Base-by-base conservation (phyloP, 53 echinoderm and acorn worm species). In the Actinopyga echinites region DNA sequence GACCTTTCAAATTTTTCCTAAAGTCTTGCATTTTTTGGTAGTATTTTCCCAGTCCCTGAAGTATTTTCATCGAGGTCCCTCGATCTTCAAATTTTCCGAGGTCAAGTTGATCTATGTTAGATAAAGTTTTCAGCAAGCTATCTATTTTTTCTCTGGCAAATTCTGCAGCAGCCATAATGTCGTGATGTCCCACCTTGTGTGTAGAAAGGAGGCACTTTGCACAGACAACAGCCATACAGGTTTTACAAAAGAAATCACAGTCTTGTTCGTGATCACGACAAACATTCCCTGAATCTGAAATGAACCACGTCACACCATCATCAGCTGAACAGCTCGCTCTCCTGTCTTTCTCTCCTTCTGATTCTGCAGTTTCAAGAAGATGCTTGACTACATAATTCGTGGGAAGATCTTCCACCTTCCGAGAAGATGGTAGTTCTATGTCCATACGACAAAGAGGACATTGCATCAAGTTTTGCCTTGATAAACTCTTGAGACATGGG, bases 181-280 rank as follows among this genome's bases (percentile, higher is more conserved):
- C 45, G 56, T 75, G 75, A 26, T 54, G 75, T 23, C 75, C 75
- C 9, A 75, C 55, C 75, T 75, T 75, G 56, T 75, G 75, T 19
- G 75, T 75, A 21, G 75, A 75, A 20, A 75, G 55, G 25, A 75
- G 54, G 30, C 75, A 75, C 54, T 75, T 75, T 53, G 75, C 31
- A 20, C 75, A 75, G 10, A 75, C 75, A 15, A 75, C 55, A 23
- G 75, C 75, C 12, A 29, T 53, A 31, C 75, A 75, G 22, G 49
- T 75, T 30, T 53, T 75, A 29, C 75, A 75, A 29, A 75, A 75
- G 75, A 75, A 75, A 54, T 75, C 53, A 55, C 75, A 75, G 26
- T 54, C 31, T 19, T 75, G 29, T 30, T 75, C 75, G 31, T 75
- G 75, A 19, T 75, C 19, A 4, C 30, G 19, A 54, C 75, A 75